Percentiles rank a stretch among this genome's conserved stretches.
Conservation (phyloP, 1,140 invertebrate genomes). For the Heliconius hewitsoni region DNA sequence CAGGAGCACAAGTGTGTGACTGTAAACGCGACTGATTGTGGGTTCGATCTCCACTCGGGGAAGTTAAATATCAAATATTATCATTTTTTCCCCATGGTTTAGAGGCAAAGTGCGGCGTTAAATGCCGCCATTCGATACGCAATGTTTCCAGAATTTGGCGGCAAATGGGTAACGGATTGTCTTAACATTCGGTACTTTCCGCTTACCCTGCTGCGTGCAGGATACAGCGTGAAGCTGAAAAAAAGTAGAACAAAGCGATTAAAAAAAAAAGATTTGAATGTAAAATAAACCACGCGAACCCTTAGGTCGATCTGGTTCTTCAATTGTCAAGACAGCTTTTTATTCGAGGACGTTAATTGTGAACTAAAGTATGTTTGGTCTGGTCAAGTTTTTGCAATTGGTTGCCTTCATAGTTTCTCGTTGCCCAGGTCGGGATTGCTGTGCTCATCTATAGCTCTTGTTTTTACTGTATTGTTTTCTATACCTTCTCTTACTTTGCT, state of each 20-base stretch:
- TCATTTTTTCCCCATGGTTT: too few species aligned
- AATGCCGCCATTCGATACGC: too few species aligned
- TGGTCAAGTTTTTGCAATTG: slow-evolving; percentile 40
- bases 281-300: slow-evolving; percentile 35
- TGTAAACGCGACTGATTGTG: too few species aligned
- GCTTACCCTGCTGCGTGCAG: too few species aligned
- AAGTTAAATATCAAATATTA: too few species aligned
- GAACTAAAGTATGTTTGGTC: slow-evolving; percentile 10
- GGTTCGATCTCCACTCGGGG: too few species aligned
- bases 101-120: too few species aligned
- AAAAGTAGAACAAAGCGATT: slow-evolving; percentile 30
- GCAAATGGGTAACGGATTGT: too few species aligned
- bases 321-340: slow-evolving; percentile 41
- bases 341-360: slow-evolving; percentile 38
- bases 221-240: neutral
- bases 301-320: slow-evolving; percentile 35
- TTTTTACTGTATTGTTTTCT: neutral
- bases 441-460: slow-evolving; percentile 3
- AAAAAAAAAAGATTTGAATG: slow-evolving; percentile 27
- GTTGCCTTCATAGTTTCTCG: slow-evolving; percentile 33
- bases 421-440: slow-evolving; percentile 35
- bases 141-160: too few species aligned
- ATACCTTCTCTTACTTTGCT: too few species aligned
- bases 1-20: too few species aligned
- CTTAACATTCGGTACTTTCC: too few species aligned